phyloP scores from a whole-genome alignment of 2,113 vertebrate genomes.

The Nannospalax galili region DNA sequence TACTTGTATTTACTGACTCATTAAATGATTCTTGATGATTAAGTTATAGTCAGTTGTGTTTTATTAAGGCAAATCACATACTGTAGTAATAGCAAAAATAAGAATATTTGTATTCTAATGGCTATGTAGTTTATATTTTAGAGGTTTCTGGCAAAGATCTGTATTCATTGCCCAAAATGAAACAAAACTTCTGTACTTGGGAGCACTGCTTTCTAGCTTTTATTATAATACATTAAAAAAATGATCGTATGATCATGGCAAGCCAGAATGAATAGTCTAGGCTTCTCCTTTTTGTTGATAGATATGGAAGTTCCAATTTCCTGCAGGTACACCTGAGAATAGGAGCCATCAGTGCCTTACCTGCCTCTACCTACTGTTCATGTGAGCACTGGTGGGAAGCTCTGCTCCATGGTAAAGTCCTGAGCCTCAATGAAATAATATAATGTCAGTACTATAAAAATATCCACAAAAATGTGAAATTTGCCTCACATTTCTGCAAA shows the following conservation, averaged over 20 bases:
- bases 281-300: background rate
- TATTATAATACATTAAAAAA: background rate
- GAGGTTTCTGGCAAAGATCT: background rate
- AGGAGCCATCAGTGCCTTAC: too few species aligned
- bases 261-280: background rate
- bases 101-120: background rate
- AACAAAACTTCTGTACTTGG: background rate
- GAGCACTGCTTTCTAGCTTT: background rate
- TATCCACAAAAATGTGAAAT: background rate
- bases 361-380: background rate
- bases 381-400: background rate
- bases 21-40: conserved; percentile 10
- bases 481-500: background rate
- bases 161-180: background rate
- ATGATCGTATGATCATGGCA: background rate
- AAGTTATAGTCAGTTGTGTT: background rate
- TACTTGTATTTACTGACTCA: background rate
- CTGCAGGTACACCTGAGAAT: background rate
- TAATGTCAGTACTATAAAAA: background rate
- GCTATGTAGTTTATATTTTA: background rate
- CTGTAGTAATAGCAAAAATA: background rate
- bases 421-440: background rate
- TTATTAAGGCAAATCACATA: background rate
- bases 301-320: background rate
- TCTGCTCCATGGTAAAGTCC: background rate